These are phyloP conservation scores for Dynastes hyllus DNA, from an alignment of 2,888 invertebrate species.

Conservation along the genomic window DNA sequence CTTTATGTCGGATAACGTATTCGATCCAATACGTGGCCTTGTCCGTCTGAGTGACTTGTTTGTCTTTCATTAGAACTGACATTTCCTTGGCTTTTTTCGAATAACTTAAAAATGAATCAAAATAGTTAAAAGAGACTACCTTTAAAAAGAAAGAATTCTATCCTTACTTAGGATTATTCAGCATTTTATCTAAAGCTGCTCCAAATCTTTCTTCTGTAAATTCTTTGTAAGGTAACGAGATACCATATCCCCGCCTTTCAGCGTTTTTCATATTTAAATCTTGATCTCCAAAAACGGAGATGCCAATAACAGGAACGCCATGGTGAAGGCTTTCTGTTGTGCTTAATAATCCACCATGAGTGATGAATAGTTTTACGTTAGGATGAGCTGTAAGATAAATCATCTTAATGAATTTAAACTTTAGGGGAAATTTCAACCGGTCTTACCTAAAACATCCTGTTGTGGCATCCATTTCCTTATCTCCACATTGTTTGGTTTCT, in stretches of 20 bases:
- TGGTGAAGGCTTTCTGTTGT: conserved; percentile 56
- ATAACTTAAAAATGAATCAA: conserved; percentile 46
- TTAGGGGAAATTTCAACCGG: background rate
- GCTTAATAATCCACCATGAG: conserved; percentile 59
- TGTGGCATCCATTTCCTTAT: conserved; percentile 70
- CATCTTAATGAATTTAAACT: no score
- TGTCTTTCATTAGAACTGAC: conserved; percentile 53
- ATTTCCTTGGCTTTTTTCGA: conserved; percentile 47
- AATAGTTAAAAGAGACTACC: background rate
- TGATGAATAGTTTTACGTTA: conserved; percentile 58
- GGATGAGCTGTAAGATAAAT: conserved; percentile 52
- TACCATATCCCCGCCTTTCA: conserved; percentile 54
- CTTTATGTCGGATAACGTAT: conserved; percentile 57
- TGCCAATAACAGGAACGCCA: conserved; percentile 56
- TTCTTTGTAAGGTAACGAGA: conserved; percentile 51
- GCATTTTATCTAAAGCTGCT: conserved; percentile 52
- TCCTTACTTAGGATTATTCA: conserved; percentile 55
- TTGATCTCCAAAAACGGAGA: conserved; percentile 58
- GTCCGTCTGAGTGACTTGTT: conserved; percentile 54
- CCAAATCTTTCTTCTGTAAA: conserved; percentile 54
- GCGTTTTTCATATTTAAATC: conserved; percentile 52
- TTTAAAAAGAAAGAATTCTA: background rate
- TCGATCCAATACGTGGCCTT: conserved; percentile 58
- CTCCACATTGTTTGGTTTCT: conserved; percentile 69
- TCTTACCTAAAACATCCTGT: conserved; percentile 61